These are phyloP conservation scores for Tetheella fluctuosa DNA, from an alignment of 2,888 invertebrate genomes.

Conservation along the genomic window DNA sequence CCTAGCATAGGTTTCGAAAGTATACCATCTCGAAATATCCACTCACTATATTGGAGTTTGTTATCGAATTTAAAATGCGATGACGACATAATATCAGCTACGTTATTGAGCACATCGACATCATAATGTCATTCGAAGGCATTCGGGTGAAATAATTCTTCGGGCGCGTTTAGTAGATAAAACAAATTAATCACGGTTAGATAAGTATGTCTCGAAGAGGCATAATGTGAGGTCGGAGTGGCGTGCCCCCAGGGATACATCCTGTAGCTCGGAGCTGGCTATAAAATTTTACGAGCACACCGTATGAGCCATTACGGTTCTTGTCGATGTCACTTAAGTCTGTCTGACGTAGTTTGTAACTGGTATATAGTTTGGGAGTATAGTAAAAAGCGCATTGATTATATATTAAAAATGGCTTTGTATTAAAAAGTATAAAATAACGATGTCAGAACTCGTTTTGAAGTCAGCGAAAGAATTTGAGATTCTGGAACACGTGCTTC, in stretches of 20 bases:
- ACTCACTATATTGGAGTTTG: neutral
- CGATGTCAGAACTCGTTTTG: too few relatives aligned
- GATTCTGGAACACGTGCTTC: too few relatives aligned
- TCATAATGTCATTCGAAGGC: constrained; percentile 34
- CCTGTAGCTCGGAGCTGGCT: constrained; percentile 61
- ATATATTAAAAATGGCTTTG: too few relatives aligned
- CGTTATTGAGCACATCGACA: constrained; percentile 4
- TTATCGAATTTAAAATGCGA: neutral
- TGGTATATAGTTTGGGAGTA: constrained; percentile 44
- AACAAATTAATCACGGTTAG: constrained; percentile 78
- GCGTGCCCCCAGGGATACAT: constrained; percentile 60
- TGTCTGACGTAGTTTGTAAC: constrained; percentile 64
- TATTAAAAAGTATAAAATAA: too few relatives aligned
- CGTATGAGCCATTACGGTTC: constrained; percentile 73
- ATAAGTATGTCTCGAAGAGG: constrained; percentile 68
- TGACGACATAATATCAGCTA: neutral
- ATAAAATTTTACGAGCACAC: constrained; percentile 79
- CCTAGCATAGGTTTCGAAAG: too few relatives aligned
- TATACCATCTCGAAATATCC: too few relatives aligned
- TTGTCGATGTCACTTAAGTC: constrained; percentile 71
- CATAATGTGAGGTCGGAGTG: constrained; percentile 59
- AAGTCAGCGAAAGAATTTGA: too few relatives aligned
- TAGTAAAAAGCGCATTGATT: constrained; percentile 23
- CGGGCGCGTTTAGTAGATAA: constrained; percentile 60
- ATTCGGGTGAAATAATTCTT: constrained; percentile 53